Evolutionary conservation across 2,797 vertebrate species (phyloP).

Genomic region (Balearica regulorum): DNA sequence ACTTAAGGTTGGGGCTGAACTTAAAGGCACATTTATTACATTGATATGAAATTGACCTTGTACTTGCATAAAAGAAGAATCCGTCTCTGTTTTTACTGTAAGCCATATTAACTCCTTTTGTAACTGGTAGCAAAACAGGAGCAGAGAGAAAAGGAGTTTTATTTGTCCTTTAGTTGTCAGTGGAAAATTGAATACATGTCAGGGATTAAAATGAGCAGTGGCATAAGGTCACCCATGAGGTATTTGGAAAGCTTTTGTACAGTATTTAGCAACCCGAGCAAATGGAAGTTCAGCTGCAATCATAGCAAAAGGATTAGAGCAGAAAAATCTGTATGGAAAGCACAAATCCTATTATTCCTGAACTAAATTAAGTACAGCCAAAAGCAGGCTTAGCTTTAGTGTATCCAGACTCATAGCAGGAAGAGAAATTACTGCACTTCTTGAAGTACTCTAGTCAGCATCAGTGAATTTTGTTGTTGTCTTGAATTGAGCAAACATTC

Average conservation of each 20-base stretch:
- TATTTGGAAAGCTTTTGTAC: constrained; percentile 48
- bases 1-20: background rate
- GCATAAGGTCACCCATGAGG: constrained; percentile 30
- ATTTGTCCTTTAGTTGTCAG: constrained; percentile 17
- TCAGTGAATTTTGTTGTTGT: background rate
- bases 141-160: background rate
- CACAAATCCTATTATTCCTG: constrained; percentile 45
- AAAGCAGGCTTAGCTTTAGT: background rate
- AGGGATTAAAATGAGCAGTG: constrained; percentile 44
- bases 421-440: background rate
- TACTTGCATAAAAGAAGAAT: background rate
- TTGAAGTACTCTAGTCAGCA: background rate
- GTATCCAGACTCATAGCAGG: background rate
- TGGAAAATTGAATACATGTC: constrained; percentile 45
- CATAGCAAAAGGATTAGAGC: constrained; percentile 40
- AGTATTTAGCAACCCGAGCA: constrained; percentile 1
- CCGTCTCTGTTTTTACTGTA: background rate
- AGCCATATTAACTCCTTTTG: background rate
- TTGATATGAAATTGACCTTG: background rate
- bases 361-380: constrained; percentile 36
- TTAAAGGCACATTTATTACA: background rate
- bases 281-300: constrained; percentile 50
- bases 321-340: constrained; percentile 43
- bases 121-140: background rate
- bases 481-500: background rate